Evolutionary conservation across 2,888 invertebrate species (phyloP).

Genomic region (Campaea margaritaria): DNA sequence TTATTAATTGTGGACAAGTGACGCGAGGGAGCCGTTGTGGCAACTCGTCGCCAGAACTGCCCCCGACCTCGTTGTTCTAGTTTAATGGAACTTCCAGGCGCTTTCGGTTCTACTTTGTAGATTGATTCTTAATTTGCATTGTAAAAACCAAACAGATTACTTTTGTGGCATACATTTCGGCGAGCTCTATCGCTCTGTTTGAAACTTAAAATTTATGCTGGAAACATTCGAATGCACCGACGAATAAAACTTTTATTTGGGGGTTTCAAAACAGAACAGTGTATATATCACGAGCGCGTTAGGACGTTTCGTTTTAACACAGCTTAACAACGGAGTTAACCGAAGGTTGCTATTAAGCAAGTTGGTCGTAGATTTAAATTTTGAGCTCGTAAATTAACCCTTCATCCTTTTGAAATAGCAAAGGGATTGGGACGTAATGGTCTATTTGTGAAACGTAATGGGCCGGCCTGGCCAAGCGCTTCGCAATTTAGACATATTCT

Average conservation of each 20-base stretch:
- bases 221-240: constrained; percentile 45
- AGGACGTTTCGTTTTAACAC: constrained; percentile 68
- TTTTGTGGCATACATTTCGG: constrained; percentile 25
- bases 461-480: constrained; percentile 76
- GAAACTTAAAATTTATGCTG: constrained; percentile 32
- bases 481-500: constrained; percentile 79
- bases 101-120: too few relatives aligned
- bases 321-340: constrained; percentile 79
- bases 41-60: constrained; percentile 47
- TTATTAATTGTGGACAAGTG: constrained; percentile 81
- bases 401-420: constrained; percentile 84
- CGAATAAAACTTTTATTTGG: constrained; percentile 38
- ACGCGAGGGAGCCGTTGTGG: constrained; percentile 63
- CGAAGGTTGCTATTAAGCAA: constrained; percentile 78
- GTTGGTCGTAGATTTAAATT: constrained; percentile 84
- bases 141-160: constrained; percentile 43
- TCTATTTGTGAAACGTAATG: constrained; percentile 84
- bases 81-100: constrained; percentile 63
- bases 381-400: constrained; percentile 85
- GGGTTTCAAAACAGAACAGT: constrained; percentile 16
- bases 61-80: constrained; percentile 60
- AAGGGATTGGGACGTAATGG: constrained; percentile 84
- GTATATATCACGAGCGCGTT: constrained; percentile 13
- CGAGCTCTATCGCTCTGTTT: constrained; percentile 29
- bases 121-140: too few relatives aligned